These are phyloP conservation scores for Myotis lucifugus DNA, from an alignment of 2,113 vertebrate genomes.

Conservation along the genomic window DNA sequence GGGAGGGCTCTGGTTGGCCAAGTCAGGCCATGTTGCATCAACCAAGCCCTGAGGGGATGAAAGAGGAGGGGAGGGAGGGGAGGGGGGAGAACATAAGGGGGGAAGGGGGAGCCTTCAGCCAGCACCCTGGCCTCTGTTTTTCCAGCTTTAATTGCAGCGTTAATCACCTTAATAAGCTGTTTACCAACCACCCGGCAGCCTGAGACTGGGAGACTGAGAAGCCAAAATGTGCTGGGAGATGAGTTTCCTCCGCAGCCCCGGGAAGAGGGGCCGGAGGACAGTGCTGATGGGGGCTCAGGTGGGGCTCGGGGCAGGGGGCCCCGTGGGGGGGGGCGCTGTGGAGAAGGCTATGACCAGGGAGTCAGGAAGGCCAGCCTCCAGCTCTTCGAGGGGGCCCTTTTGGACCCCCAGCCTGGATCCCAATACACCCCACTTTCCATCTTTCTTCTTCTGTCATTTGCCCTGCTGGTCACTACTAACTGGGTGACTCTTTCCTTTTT, in stretches of 20 bases:
- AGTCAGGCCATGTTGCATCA: conserved; percentile 23
- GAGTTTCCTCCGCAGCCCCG: conserved; percentile 48
- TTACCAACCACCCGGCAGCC: conserved; percentile 71
- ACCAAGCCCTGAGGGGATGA: background rate
- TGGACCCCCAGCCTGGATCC: background rate
- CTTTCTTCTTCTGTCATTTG: background rate
- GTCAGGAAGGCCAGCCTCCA: background rate
- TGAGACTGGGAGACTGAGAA: conserved; percentile 60
- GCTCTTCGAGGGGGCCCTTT: background rate
- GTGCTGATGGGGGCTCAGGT: background rate
- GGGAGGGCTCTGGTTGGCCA: background rate
- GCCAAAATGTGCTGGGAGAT: conserved; percentile 69
- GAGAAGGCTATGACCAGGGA: background rate
- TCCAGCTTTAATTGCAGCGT: conserved; percentile 74
- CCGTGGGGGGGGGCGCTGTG: background rate
- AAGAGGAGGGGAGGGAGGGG: background rate
- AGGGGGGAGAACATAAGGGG: background rate
- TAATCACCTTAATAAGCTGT: conserved; percentile 77
- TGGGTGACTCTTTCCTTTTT: background rate
- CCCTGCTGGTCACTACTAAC: background rate
- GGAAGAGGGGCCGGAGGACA: background rate
- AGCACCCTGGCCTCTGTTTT: conserved; percentile 72
- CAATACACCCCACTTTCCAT: fast-evolving
- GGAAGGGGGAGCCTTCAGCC: conserved; percentile 5
- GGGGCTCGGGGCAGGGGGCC: background rate